These are phyloP conservation scores for Holothuria leucospilota DNA, from an alignment of 53 echinoderm and acorn worm genomes.

Conservation along the genomic window DNA sequence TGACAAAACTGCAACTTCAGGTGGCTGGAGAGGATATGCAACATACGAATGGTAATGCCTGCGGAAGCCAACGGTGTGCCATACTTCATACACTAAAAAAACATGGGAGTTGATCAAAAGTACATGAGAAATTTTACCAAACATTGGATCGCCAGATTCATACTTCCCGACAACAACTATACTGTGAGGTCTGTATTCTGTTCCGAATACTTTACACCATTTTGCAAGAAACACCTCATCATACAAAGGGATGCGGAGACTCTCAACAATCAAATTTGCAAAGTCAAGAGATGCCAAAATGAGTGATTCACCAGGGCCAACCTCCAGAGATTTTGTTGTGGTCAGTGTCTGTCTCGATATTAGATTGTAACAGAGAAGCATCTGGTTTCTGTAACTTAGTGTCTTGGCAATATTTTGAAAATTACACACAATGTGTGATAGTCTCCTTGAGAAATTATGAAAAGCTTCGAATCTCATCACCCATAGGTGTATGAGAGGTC, in stretches of 20 bases:
- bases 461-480: slow-evolving; percentile 66
- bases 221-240: slow-evolving; percentile 41
- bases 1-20: neutral
- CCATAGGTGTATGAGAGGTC: slow-evolving; percentile 57
- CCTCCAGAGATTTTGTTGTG: neutral
- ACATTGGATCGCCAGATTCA: slow-evolving; percentile 50
- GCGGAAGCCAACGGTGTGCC: slow-evolving; percentile 30
- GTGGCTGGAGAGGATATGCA: slow-evolving; percentile 5
- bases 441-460: slow-evolving; percentile 54
- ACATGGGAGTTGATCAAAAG: slow-evolving; percentile 24
- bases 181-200: slow-evolving; percentile 1
- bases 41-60: slow-evolving; percentile 56
- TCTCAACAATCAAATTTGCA: neutral
- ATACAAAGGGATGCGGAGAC: neutral
- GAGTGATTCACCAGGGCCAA: slow-evolving; percentile 30
- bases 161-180: slow-evolving; percentile 18
- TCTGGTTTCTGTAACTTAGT: slow-evolving; percentile 26
- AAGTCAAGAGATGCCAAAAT: neutral
- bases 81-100: slow-evolving; percentile 26
- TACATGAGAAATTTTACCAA: slow-evolving; percentile 37
- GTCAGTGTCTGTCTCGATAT: slow-evolving; percentile 11
- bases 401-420: slow-evolving; percentile 60
- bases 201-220: slow-evolving; percentile 39
- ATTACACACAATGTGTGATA: slow-evolving; percentile 56
- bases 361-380: slow-evolving; percentile 30